Conservation (phyloP, 1,140 invertebrate genomes). For the Oedothorax gibbosus region DNA sequence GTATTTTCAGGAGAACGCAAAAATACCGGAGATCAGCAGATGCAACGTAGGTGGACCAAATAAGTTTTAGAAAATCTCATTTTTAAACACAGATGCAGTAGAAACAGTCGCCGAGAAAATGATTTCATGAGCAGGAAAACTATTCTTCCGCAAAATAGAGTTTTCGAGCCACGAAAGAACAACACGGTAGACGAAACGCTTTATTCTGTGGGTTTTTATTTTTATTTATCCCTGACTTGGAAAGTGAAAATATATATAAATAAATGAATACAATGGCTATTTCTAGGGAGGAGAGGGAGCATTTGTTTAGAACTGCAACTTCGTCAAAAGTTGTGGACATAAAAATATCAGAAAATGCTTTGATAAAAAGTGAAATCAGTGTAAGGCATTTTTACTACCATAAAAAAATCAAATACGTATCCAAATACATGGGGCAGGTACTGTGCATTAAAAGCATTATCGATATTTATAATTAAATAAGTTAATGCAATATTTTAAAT, state of each 20-base stretch:
- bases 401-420: too few species aligned
- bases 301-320: conserved; percentile 13
- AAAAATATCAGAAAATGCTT: too few species aligned
- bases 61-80: conserved; percentile 53
- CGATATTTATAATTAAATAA: too few species aligned
- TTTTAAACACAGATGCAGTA: conserved; percentile 44
- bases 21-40: conserved; percentile 35
- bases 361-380: too few species aligned
- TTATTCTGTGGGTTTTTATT: not conserved
- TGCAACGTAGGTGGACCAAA: conserved; percentile 28
- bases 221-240: conserved; percentile 21
- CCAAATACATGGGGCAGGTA: too few species aligned
- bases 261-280: conserved; percentile 34
- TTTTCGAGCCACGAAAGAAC: conserved; percentile 36
- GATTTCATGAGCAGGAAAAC: conserved; percentile 19
- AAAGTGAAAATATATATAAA: conserved; percentile 27
- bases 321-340: too few species aligned
- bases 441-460: too few species aligned
- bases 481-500: too few species aligned
- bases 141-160: conserved; percentile 38
- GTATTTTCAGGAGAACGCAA: conserved; percentile 12
- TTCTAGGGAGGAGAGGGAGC: not conserved
- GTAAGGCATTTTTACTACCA: too few species aligned
- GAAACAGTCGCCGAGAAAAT: conserved; percentile 10
- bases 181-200: conserved; percentile 25